phyloP scores from a whole-genome alignment of 1,140 invertebrate genomes.

The Phymorhynchus buccinoides region DNA sequence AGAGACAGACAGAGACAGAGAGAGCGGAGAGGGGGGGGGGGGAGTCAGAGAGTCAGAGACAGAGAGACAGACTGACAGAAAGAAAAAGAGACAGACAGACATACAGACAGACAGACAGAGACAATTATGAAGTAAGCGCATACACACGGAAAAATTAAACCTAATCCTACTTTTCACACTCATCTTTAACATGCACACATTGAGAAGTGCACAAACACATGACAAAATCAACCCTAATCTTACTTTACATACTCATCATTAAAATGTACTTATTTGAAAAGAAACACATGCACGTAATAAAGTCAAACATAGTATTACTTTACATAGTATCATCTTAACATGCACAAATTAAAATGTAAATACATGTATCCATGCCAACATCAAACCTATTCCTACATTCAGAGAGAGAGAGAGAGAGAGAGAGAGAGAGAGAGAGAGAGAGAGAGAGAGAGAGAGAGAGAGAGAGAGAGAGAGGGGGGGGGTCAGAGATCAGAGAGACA shows the following conservation, averaged over 20 bases:
- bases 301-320: no score
- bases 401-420: no score
- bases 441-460: conserved; percentile 30
- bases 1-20: not conserved
- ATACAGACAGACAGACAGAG: no score
- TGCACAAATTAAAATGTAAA: not conserved
- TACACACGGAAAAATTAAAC: no score
- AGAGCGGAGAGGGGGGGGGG: no score
- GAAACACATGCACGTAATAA: not conserved
- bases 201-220: no score
- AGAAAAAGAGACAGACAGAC: no score
- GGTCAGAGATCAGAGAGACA: not conserved
- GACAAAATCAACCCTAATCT: not conserved
- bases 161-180: not conserved
- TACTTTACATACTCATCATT: not conserved
- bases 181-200: not conserved
- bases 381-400: not conserved
- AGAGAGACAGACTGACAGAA: no score
- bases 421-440: conserved; percentile 15
- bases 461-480: conserved; percentile 1
- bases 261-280: not conserved
- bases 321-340: no score
- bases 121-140: no score
- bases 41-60: no score
- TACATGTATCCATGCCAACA: not conserved